Base-by-base conservation (phyloP, 2,797 vertebrate species). In the Mormyrus proboscirostris region DNA sequence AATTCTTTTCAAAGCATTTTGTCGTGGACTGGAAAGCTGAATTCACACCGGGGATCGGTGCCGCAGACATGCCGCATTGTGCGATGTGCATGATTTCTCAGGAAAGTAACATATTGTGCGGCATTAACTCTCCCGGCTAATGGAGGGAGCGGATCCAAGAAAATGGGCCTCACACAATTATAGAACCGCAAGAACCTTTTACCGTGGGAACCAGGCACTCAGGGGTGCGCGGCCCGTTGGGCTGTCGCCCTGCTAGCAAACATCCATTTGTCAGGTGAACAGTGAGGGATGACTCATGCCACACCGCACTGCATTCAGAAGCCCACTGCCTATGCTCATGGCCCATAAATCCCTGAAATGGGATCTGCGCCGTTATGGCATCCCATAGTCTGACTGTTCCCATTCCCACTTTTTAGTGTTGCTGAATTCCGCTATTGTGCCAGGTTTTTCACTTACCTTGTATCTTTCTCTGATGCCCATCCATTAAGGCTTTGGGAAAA, bases 151-250 rank as follows among this genome's bases (percentile, higher is more conserved):
- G 82, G 82, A 84, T 25, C 84, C 84, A 53, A 49, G 84, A 44
- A 47, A 88, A 88, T 86, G 84, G 55, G 57, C 86, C 14, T 51
- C 86, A 47, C 86, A 88, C 86, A 41, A 88, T 88, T 88, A 88
- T 41, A 8, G 57, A 65, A 88, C 86, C 86, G 16, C 86, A 41
- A 88, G 86, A 88, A 88, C 86, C 86, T 88, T 62, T 88, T 62
- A 62, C 19, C n/a, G 55, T 22, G 38, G 86, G 86, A 65, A 62
- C 19, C 55, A 47, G 38, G 38, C 50, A 47, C 55, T 62, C 57
- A 47, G 86, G 38, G 38, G 55, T 62, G 86, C 19, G 41, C 0
- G 3, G 86, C 51, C 47, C 10, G 22, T 47, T 44, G 41, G 19
- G 9, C 57, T 44, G 57, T 22, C 57, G 19, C 1, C 57, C 29